Evolutionary conservation across 1,140 invertebrate species (phyloP).

Genomic region (Drosophila ambigua): DNA sequence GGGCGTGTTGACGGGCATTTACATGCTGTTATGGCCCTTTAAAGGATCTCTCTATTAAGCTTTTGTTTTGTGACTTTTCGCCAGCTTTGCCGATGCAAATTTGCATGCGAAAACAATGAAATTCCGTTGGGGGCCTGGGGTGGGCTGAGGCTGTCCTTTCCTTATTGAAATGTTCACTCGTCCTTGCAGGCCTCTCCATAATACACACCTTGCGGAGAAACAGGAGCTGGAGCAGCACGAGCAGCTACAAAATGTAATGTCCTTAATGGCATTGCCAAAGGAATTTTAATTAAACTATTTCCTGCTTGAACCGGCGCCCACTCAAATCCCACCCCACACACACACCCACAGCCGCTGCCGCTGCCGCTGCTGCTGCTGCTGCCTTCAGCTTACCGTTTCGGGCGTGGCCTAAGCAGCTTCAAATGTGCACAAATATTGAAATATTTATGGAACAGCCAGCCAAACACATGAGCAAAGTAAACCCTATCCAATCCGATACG

Average conservation of each 20-base stretch:
- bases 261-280: slow-evolving; percentile 76
- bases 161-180: slow-evolving; percentile 59
- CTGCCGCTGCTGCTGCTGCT: slow-evolving; percentile 7
- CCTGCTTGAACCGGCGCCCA: slow-evolving; percentile 43
- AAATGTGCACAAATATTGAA: slow-evolving; percentile 79
- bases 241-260: slow-evolving; percentile 66
- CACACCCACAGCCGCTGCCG: too few species aligned
- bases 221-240: slow-evolving; percentile 15
- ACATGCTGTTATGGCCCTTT: slow-evolving; percentile 62
- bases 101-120: slow-evolving; percentile 77
- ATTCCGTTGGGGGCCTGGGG: slow-evolving; percentile 46
- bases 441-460: slow-evolving; percentile 68
- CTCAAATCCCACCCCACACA: neutral
- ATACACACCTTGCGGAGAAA: slow-evolving; percentile 36
- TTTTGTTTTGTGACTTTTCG: slow-evolving; percentile 63
- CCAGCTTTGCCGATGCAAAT: slow-evolving; percentile 56
- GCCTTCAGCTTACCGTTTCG: slow-evolving; percentile 18
- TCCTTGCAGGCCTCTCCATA: slow-evolving; percentile 42
- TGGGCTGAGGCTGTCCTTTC: slow-evolving; percentile 11
- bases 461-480: slow-evolving; percentile 21
- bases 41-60: slow-evolving; percentile 66
- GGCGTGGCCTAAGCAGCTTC: slow-evolving; percentile 69
- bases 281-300: slow-evolving; percentile 82
- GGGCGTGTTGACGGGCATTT: slow-evolving; percentile 62
- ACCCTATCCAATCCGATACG: neutral